phyloP scores from a whole-genome alignment of 2,797 vertebrate genomes.

The Scarus forsteni region DNA sequence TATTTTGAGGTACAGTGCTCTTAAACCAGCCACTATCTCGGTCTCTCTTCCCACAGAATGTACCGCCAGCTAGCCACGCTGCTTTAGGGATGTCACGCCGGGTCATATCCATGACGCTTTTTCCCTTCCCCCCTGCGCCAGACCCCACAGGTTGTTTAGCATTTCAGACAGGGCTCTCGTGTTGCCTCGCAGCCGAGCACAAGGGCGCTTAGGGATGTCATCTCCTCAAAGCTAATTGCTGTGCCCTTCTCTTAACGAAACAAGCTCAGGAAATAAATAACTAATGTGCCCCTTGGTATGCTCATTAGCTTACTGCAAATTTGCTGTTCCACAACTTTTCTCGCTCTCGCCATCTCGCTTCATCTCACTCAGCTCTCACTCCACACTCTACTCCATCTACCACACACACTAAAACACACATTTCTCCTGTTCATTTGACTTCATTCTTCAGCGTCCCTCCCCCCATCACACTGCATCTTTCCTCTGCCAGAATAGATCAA shows the following conservation, averaged over 20 bases:
- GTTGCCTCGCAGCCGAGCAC: slow-evolving; percentile 64
- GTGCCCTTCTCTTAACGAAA: slow-evolving; percentile 85
- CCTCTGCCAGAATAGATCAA: slow-evolving; percentile 35
- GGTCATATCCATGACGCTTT: slow-evolving; percentile 46
- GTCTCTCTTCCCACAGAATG: slow-evolving; percentile 47
- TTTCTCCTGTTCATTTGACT: slow-evolving; percentile 6
- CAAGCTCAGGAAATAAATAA: slow-evolving; percentile 85
- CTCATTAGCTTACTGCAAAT: slow-evolving; percentile 84
- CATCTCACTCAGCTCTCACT: slow-evolving; percentile 44
- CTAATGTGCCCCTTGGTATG: slow-evolving; percentile 80
- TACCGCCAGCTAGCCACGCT: slow-evolving; percentile 58
- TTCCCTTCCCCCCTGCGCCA: slow-evolving; percentile 19
- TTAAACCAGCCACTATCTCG: slow-evolving; percentile 31
- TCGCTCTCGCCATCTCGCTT: slow-evolving; percentile 31
- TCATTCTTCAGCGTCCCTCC: slow-evolving; percentile 26
- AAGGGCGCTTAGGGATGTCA: slow-evolving; percentile 75
- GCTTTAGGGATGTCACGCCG: slow-evolving; percentile 48
- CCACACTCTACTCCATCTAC: slow-evolving; percentile 1
- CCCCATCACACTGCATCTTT: slow-evolving; percentile 32
- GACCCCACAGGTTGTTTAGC: slow-evolving; percentile 77
- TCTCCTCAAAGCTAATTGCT: slow-evolving; percentile 86
- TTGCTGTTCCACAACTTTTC: slow-evolving; percentile 62
- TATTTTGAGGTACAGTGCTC: slow-evolving; percentile 34
- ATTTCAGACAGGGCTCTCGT: slow-evolving; percentile 75
- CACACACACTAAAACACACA: not conserved